These are phyloP conservation scores for Pseudopipra pipra DNA, from an alignment of 2,113 vertebrate genomes.

Conservation along the genomic window DNA sequence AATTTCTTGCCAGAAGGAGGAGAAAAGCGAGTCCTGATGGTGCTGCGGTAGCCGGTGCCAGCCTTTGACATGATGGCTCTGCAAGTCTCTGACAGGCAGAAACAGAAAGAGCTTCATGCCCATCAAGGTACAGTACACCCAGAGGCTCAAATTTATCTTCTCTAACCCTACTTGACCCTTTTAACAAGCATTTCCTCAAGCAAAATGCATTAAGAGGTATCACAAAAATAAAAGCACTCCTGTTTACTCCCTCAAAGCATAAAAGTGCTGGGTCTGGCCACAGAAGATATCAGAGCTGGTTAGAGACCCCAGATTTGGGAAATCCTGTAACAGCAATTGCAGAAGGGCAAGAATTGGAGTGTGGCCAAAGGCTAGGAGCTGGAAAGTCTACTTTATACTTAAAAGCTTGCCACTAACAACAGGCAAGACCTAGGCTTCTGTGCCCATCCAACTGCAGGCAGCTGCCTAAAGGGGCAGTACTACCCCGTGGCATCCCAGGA, in stretches of 20 bases:
- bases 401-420: neutral
- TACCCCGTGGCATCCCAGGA: neutral
- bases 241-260: neutral
- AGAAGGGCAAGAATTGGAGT: neutral
- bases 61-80: neutral
- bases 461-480: neutral
- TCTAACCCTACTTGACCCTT: neutral
- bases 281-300: neutral
- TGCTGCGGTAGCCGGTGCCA: neutral
- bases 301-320: neutral
- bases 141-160: neutral
- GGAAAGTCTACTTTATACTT: neutral
- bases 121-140: neutral
- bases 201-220: slow-evolving; percentile 25
- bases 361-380: neutral
- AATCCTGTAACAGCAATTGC: neutral
- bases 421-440: neutral
- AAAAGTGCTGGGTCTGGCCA: neutral
- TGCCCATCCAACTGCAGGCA: neutral
- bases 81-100: neutral
- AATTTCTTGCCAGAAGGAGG: slow-evolving; percentile 21
- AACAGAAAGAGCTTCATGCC: neutral
- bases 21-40: neutral
- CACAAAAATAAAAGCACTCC: neutral
- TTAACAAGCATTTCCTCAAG: slow-evolving; percentile 17